These are phyloP conservation scores for Danio jaintianensis DNA, from an alignment of 2,797 vertebrate species.

Conservation along the genomic window DNA sequence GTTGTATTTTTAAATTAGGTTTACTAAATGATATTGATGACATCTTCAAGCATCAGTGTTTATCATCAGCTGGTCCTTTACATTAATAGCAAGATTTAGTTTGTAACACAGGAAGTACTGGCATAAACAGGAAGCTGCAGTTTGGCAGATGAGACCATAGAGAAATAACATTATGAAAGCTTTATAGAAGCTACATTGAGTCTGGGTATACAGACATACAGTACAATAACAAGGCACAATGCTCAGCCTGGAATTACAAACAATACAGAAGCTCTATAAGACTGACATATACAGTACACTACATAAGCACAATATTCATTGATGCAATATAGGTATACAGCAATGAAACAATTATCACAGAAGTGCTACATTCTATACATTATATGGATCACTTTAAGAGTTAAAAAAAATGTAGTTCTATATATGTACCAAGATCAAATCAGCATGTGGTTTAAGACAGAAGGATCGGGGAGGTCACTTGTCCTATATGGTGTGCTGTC, in stretches of 20 bases:
- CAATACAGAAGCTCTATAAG: no score
- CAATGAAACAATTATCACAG: neutral
- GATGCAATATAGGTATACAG: no score
- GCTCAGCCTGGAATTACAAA: neutral
- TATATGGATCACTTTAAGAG: neutral
- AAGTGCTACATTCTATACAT: neutral
- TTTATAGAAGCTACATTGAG: neutral
- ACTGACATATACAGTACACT: no score
- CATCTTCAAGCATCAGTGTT: neutral
- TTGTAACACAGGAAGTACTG: slow-evolving; percentile 45
- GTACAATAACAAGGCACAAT: neutral
- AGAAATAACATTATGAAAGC: slow-evolving; percentile 39
- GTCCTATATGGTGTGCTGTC: slow-evolving; percentile 29
- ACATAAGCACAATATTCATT: slow-evolving; percentile 1
- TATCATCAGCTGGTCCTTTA: slow-evolving; percentile 20
- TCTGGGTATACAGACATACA: neutral
- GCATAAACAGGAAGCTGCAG: slow-evolving; percentile 55
- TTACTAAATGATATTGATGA: neutral
- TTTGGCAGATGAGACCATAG: slow-evolving; percentile 28
- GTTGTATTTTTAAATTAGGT: no score
- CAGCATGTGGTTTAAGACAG: neutral
- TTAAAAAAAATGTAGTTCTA: no score
- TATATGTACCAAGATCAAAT: neutral
- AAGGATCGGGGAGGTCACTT: slow-evolving; percentile 25
- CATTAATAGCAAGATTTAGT: neutral